Base-by-base conservation (phyloP, 1,140 invertebrate genomes). In the Diorhabda carinulata region DNA sequence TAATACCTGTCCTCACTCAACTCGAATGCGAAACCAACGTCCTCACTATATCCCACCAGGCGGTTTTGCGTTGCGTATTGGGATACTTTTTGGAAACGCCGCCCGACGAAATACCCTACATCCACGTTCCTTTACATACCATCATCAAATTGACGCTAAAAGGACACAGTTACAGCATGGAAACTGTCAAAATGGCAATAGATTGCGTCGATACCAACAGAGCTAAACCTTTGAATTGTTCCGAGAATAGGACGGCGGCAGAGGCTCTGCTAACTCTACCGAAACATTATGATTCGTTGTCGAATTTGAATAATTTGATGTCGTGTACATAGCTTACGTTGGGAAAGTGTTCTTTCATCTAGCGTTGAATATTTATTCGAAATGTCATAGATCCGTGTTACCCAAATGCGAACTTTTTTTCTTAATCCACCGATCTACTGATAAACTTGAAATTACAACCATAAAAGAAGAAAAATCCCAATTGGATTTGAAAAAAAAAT, bases 71-170 rank as follows among this genome's bases (percentile, higher is more conserved):
- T n/a, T 97, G 95, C 82, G 87, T 97, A 64, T 86, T 97, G 57
- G 94, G 92, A 3, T 97, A 95, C 79, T 97, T 97, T 81, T 82
- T 94, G 68, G 93, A 96, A 76, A 92, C 92, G 8, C 72, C 73
- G 5, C 69, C 67, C 85, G 91, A 92, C 66, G 93, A 97, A 78
- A 82, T 97, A 25, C 94, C 95, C 0, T 97, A 97, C 81, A 87
- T 97, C 82, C 91, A 93, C 76, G 92, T 97, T 1, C 95, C 95
- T 3, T 82, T 98, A 3, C 96, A 98, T 79, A 95, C 94, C 2
- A 91, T 97, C 43, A 92, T 97, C 64, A 80, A 80, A 92, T 93
- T 75, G 56, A 73, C 62, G 58, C 57, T 70, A 5, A 5, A 64
- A 57, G 93, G 93, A 1, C 94, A 92, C 83, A 91, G 91, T 69